Conservation (phyloP, 1,140 invertebrate genomes). For the Amyelois transitella region DNA sequence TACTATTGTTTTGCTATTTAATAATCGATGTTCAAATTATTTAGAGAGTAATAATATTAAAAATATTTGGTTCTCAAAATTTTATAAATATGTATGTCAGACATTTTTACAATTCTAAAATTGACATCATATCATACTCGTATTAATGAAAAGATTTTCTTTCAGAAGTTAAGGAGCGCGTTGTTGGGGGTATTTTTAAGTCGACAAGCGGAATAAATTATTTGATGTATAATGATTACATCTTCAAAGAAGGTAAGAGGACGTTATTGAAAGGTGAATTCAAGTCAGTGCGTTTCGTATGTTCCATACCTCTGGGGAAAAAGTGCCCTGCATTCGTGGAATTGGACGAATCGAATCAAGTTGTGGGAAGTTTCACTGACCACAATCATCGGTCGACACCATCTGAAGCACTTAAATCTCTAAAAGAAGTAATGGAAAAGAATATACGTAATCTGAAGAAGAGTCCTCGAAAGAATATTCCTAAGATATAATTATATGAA, state of each 20-base stretch:
- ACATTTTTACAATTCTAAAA: no score
- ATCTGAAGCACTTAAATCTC: background rate
- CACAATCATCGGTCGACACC: background rate
- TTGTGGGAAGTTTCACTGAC: background rate
- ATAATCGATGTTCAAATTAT: no score
- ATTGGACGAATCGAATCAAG: background rate
- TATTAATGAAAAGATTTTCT: background rate
- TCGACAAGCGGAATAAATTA: background rate
- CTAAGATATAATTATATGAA: no score
- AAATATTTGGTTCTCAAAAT: no score
- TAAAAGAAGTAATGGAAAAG: background rate
- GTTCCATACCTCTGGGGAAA: background rate
- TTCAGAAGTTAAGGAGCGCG: background rate
- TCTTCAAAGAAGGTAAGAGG: background rate
- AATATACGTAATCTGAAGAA: background rate
- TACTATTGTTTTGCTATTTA: no score
- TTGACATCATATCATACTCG: no score
- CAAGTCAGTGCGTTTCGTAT: background rate
- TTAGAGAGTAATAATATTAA: no score
- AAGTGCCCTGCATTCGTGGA: background rate
- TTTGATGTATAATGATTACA: background rate
- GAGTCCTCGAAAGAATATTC: no score
- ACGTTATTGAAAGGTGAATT: background rate
- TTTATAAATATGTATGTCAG: no score
- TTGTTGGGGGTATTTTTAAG: background rate